Base-by-base conservation (phyloP, 2,888 invertebrate species). In the Chrysolina oricalcia region DNA sequence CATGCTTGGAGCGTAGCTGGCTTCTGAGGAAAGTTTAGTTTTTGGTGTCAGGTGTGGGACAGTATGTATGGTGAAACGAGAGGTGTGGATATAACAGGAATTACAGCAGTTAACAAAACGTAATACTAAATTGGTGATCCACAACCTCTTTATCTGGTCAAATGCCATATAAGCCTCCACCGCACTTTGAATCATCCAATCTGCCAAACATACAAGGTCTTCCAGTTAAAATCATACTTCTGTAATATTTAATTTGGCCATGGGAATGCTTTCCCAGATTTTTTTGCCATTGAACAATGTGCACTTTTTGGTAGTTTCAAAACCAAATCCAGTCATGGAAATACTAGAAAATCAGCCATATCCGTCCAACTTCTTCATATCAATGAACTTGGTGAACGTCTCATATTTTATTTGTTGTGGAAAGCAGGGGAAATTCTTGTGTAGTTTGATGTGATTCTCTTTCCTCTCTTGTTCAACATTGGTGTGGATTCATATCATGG, bases 401-500 rank as follows among this genome's bases (percentile, higher is more conserved):
- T 4, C 8, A 35, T 35, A 8, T 35, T 35, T 35, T 4, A 8
- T 35, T 35, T 35, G 8, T 35, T 35, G 35, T 35, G 35, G 35
- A 35, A 35, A 35, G 27, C 35, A 6, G 35, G 6, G 23, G 19
- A 27, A 23, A 50, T 48, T 48, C 35, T 50, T 9, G 35, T 50
- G 43, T 4, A 27, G 19, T 67, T 67, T 40, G 17, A 40, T 67
- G 15, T 17, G 19, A 50, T 67, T 50, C 27, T 67, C 48, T 50
- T 0, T 48, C 64, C 64, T 43, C 40, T 40, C 40, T 10, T 67
- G 46, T 67, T 23, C 43, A 21, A 43, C 46, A 6, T 17, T n/a
- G 67, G 43, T 50, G 67, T 67, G 67, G 35, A 67, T 27, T 67
- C 67, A 67, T 67, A 67, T 67, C 67, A 67, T 66, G 27, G 66